These are phyloP conservation scores for Rousettus madagascariensis DNA, from an alignment of 2,797 vertebrate genomes.

Conservation along the genomic window DNA sequence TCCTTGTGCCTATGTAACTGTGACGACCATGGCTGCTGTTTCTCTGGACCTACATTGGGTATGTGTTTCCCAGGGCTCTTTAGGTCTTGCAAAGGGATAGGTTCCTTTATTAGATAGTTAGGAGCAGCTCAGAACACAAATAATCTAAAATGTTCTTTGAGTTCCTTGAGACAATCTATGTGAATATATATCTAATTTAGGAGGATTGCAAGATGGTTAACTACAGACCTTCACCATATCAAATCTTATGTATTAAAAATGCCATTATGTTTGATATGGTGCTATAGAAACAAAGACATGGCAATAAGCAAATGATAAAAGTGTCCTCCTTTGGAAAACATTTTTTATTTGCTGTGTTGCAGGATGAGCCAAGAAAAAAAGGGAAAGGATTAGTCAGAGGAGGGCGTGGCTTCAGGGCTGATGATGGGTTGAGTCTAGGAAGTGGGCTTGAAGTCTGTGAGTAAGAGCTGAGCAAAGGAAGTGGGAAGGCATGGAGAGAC, in stretches of 20 bases:
- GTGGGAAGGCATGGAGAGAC: not conserved
- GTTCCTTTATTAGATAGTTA: not conserved
- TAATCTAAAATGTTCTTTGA: not conserved
- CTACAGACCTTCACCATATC: not conserved
- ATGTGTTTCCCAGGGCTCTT: constrained; percentile 1
- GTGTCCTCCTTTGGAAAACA: not conserved
- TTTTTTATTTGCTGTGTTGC: constrained; percentile 49
- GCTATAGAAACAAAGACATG: not conserved
- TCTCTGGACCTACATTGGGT: constrained; percentile 88
- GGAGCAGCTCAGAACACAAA: not conserved
- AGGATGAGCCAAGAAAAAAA: not conserved
- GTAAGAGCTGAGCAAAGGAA: not conserved
- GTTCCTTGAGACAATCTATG: not conserved
- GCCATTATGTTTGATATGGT: not conserved
- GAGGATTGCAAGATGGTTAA: not conserved
- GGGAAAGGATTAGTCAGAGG: not conserved
- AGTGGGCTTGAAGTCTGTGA: not conserved
- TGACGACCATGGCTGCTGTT: constrained; percentile 87
- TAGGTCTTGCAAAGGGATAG: not conserved
- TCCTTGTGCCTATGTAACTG: constrained; percentile 88
- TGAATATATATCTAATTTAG: not conserved
- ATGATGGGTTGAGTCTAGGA: not conserved
- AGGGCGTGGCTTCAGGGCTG: not conserved
- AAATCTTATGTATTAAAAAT: constrained; percentile 14
- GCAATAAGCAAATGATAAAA: not conserved